Conservation (phyloP, 2,113 vertebrate genomes). For the Embiotoca jacksoni region DNA sequence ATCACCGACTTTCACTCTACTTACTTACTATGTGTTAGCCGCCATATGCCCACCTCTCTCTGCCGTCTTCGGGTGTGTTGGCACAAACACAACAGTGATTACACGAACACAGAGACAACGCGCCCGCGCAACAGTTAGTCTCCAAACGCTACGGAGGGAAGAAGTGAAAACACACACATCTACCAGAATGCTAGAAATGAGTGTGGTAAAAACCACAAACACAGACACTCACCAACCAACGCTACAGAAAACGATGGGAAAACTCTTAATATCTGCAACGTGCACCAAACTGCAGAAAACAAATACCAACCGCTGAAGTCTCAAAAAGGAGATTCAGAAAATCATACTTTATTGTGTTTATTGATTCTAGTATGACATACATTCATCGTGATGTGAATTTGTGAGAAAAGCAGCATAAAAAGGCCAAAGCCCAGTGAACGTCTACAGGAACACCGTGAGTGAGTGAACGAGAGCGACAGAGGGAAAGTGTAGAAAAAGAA, state of each 20-base stretch:
- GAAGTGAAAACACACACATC: slow-evolving; percentile 15
- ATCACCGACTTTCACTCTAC: slow-evolving; percentile 29
- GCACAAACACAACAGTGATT: slow-evolving; percentile 43
- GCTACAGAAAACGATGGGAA: slow-evolving; percentile 16
- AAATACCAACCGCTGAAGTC: slow-evolving; percentile 30
- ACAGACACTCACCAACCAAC: slow-evolving; percentile 3
- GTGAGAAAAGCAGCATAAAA: slow-evolving; percentile 48
- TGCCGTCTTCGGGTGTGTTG: slow-evolving; percentile 48
- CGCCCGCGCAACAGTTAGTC: neutral
- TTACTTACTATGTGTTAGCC: slow-evolving; percentile 60
- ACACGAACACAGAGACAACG: slow-evolving; percentile 2
- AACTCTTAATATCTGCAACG: slow-evolving; percentile 16
- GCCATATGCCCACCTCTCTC: slow-evolving; percentile 57
- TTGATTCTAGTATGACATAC: slow-evolving; percentile 87
- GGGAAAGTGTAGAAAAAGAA: slow-evolving; percentile 23
- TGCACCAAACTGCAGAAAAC: slow-evolving; percentile 3
- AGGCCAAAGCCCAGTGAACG: slow-evolving; percentile 65
- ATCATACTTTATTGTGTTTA: slow-evolving; percentile 89
- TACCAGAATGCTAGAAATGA: slow-evolving; percentile 15
- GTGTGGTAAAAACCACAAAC: neutral
- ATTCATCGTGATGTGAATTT: slow-evolving; percentile 80
- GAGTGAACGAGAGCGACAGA: slow-evolving; percentile 21
- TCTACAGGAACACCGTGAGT: slow-evolving; percentile 51
- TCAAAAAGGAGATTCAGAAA: slow-evolving; percentile 84
- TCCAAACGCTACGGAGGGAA: slow-evolving; percentile 1